Evolutionary conservation across 2,797 vertebrate species (phyloP).

Genomic region (Ctenopoma kingsleyae): DNA sequence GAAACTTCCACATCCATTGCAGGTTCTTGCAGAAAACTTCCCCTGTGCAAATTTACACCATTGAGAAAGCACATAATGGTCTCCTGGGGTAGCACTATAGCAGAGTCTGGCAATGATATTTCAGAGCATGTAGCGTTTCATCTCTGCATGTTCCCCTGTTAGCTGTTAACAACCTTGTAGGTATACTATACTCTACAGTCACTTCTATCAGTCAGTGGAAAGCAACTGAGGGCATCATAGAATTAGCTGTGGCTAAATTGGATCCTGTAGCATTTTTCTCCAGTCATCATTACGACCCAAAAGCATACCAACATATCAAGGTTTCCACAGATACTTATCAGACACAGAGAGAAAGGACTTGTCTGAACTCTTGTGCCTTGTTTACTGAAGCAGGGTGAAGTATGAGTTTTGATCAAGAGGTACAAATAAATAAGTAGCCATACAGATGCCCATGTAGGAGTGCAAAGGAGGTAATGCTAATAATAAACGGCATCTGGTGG

Average conservation of each 20-base stretch:
- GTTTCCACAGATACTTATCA: neutral
- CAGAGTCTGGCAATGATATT: conserved; percentile 36
- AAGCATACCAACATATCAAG: neutral
- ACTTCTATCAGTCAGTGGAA: conserved; percentile 34
- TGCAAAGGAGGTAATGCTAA: conserved; percentile 45
- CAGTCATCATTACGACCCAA: conserved; percentile 25
- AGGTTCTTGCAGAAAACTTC: conserved; percentile 29
- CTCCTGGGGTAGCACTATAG: conserved; percentile 51
- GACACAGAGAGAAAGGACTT: conserved; percentile 3
- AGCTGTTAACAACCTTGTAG: conserved; percentile 43
- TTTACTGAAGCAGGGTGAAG: conserved; percentile 3
- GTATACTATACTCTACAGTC: conserved; percentile 45
- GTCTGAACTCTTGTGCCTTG: neutral
- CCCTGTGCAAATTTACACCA: conserved; percentile 41
- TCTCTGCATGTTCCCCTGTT: conserved; percentile 53
- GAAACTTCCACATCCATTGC: conserved; percentile 42
- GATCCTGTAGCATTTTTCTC: conserved; percentile 26
- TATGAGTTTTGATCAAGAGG: conserved; percentile 25
- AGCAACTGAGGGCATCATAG: conserved; percentile 12
- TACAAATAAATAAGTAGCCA: conserved; percentile 35
- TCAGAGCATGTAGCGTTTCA: conserved; percentile 53
- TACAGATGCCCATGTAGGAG: conserved; percentile 32
- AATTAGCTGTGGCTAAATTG: conserved; percentile 38
- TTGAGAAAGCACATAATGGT: conserved; percentile 60
- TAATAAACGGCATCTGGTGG: conserved; percentile 60